Percentiles rank a stretch among this genome's conserved stretches.
Evolutionary conservation across 2,797 vertebrate species (phyloP).

Genomic region (Enteromius unitaeniatus): DNA sequence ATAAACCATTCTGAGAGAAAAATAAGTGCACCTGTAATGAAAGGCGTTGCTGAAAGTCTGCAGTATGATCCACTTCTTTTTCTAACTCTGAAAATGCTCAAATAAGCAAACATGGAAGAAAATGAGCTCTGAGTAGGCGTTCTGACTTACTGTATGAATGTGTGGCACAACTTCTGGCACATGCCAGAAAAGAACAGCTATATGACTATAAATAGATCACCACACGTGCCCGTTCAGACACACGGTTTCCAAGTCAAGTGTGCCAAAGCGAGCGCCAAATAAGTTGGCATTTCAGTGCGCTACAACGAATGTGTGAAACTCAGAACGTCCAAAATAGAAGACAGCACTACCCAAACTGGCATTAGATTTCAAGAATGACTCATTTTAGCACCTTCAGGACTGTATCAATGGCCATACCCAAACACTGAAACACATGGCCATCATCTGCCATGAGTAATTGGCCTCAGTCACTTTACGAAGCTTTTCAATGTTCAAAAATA

Average conservation of each 20-base stretch:
- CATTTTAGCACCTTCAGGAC: background rate
- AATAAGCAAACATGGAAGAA: constrained; percentile 6
- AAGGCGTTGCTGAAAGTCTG: background rate
- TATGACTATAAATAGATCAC: constrained; percentile 35
- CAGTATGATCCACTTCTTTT: background rate
- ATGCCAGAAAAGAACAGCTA: constrained; percentile 23
- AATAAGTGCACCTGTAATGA: background rate
- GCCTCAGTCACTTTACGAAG: constrained; percentile 4
- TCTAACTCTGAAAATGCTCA: constrained; percentile 4
- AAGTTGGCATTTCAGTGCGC: background rate
- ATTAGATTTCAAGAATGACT: background rate
- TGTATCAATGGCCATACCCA: background rate
- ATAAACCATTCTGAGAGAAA: background rate
- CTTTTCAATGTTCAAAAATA: constrained; percentile 31
- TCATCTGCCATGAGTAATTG: background rate
- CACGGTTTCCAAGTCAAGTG: background rate
- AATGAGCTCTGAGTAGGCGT: background rate
- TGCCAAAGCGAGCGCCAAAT: background rate
- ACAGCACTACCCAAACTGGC: background rate
- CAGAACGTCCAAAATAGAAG: background rate
- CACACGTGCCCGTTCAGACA: constrained; percentile 13
- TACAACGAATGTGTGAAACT: background rate
- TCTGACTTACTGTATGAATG: background rate
- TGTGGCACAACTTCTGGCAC: background rate
- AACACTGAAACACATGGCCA: constrained; percentile 1